Percentiles rank a stretch among this genome's conserved stretches.
These are phyloP conservation scores for Alentia gelatinosa DNA, from an alignment of 2,888 invertebrate species.

Conservation along the genomic window DNA sequence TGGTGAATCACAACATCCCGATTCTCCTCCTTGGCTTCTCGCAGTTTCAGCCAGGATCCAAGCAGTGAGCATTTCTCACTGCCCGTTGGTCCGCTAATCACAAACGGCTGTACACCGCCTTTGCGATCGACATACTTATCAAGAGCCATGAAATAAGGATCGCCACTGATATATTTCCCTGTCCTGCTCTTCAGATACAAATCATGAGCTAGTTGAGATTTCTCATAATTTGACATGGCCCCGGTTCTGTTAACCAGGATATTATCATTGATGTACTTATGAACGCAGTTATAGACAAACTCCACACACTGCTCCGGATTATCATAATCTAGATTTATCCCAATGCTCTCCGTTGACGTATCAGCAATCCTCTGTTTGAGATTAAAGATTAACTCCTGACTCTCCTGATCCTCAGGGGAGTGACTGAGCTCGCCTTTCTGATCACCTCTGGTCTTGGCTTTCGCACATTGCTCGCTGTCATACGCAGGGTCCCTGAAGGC, in stretches of 20 bases:
- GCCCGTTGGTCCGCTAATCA: neutral
- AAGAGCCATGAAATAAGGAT: neutral
- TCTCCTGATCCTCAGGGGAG: neutral
- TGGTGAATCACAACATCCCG: neutral
- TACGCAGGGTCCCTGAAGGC: constrained; percentile 75
- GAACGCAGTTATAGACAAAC: neutral
- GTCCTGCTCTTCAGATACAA: constrained; percentile 9
- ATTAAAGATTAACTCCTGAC: neutral
- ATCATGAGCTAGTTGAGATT: neutral
- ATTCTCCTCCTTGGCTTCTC: neutral
- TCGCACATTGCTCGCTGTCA: neutral
- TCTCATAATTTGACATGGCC: neutral
- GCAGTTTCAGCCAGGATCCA: neutral
- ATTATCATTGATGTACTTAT: neutral
- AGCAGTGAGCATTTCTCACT: neutral
- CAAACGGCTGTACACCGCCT: neutral
- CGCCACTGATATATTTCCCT: constrained; percentile 24
- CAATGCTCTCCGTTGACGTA: neutral
- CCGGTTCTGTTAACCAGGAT: neutral
- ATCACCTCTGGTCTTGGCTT: neutral
- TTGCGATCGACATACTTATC: neutral
- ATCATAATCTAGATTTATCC: neutral
- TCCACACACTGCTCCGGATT: neutral
- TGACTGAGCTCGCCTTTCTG: neutral
- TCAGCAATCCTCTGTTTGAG: neutral